Conservation (phyloP, 1,140 invertebrate genomes). For the Copidosoma floridanum region DNA sequence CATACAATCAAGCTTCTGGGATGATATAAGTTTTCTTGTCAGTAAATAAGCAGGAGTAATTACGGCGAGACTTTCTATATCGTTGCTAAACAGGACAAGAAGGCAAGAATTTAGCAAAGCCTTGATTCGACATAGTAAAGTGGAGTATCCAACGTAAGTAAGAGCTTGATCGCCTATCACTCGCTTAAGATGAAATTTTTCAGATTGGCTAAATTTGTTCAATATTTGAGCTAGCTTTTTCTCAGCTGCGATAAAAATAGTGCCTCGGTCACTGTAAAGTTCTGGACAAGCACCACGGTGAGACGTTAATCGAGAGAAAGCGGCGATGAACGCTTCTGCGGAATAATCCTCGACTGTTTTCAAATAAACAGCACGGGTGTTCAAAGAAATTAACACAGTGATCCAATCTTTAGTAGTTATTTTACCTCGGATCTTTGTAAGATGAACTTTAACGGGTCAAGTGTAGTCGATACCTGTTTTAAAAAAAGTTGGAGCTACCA, state of each 20-base stretch:
- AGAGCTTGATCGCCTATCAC: slow-evolving; percentile 16
- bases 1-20: slow-evolving; percentile 20
- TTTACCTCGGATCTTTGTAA: slow-evolving; percentile 11
- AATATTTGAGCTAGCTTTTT: slow-evolving; percentile 39
- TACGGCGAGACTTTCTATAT: too few relatives aligned
- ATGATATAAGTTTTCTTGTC: slow-evolving; percentile 7
- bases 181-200: slow-evolving; percentile 32
- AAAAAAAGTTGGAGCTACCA: too few relatives aligned
- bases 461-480: too few relatives aligned
- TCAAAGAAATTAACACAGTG: slow-evolving; percentile 28
- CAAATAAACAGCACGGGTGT: slow-evolving; percentile 41
- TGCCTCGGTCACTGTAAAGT: slow-evolving; percentile 43
- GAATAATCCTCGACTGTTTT: slow-evolving; percentile 38
- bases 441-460: slow-evolving; percentile 37
- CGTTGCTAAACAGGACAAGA: slow-evolving; percentile 7
- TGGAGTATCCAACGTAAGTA: slow-evolving; percentile 13
- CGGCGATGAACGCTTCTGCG: slow-evolving; percentile 40
- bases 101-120: slow-evolving; percentile 11
- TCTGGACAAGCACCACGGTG: slow-evolving; percentile 29
- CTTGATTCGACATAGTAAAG: neutral
- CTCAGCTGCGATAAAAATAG: too few relatives aligned
- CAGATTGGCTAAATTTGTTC: slow-evolving; percentile 20
- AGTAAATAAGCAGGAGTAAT: too few relatives aligned
- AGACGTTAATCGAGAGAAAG: slow-evolving; percentile 41
- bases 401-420: slow-evolving; percentile 35